A percentile compares a stretch with the other conserved stretches of the same genome.
phyloP scores from a whole-genome alignment of 1,140 invertebrate species.

The Dendrolimus punctatus region DNA sequence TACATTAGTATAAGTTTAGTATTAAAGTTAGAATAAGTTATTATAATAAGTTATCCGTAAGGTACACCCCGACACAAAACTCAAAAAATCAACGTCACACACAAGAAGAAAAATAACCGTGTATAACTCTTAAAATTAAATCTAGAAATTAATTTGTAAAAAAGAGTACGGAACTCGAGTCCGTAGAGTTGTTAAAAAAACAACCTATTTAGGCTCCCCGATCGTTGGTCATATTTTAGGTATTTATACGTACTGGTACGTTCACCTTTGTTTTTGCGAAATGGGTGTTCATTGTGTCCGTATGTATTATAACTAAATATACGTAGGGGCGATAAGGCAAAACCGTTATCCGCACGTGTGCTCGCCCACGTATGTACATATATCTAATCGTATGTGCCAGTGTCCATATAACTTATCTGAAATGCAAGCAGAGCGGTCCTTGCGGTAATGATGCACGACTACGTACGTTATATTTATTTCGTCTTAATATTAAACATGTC shows the following conservation, averaged over 20 bases:
- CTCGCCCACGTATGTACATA: constrained; percentile 22
- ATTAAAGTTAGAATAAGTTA: too few species aligned
- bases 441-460: constrained; percentile 26
- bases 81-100: too few species aligned
- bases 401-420: constrained; percentile 1
- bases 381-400: constrained; percentile 18
- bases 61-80: too few species aligned
- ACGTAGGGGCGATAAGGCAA: constrained; percentile 25
- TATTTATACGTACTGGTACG: neutral
- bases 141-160: too few species aligned
- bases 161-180: too few species aligned
- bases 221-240: neutral
- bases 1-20: too few species aligned
- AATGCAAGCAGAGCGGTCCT: constrained; percentile 1
- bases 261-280: constrained; percentile 7
- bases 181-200: too few species aligned
- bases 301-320: constrained; percentile 5
- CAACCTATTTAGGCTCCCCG: too few species aligned
- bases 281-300: constrained; percentile 4
- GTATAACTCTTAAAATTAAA: too few species aligned
- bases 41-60: too few species aligned
- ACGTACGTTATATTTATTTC: neutral
- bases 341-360: constrained; percentile 47
- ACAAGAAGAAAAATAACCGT: too few species aligned
- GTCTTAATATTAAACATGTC: too few species aligned